phyloP scores from a whole-genome alignment of 2,113 vertebrate species.

The Notechis scutatus region DNA sequence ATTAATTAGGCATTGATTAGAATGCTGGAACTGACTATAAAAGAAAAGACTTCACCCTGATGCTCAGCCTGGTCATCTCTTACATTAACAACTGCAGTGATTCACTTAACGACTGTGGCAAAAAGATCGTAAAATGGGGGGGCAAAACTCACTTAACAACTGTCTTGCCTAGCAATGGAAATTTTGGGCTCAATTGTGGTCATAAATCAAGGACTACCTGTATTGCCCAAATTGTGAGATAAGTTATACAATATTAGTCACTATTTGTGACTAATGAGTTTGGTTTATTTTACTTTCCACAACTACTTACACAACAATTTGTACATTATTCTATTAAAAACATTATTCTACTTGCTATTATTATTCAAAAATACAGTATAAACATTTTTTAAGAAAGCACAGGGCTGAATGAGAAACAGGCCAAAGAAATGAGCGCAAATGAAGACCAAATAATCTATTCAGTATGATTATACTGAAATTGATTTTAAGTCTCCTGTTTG shows the following conservation, averaged over 20 bases:
- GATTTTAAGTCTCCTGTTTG: not conserved
- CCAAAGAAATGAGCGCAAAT: not conserved
- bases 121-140: no score
- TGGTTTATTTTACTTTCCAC: not conserved
- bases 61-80: no score
- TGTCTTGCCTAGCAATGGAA: no score
- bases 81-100: no score
- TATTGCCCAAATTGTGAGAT: not conserved
- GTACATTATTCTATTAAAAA: not conserved
- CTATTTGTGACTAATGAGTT: not conserved
- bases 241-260: not conserved
- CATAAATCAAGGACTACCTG: no score
- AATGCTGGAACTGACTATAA: no score
- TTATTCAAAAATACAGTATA: not conserved
- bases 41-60: no score
- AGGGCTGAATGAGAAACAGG: not conserved
- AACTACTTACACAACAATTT: not conserved
- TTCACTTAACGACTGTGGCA: no score
- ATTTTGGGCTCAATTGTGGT: not conserved
- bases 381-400: not conserved
- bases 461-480: not conserved
- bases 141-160: no score
- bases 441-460: not conserved
- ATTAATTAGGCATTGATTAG: no score
- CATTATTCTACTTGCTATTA: not conserved